Evolutionary conservation across 2,888 invertebrate genomes (phyloP).

Genomic region (Pocota personata): DNA sequence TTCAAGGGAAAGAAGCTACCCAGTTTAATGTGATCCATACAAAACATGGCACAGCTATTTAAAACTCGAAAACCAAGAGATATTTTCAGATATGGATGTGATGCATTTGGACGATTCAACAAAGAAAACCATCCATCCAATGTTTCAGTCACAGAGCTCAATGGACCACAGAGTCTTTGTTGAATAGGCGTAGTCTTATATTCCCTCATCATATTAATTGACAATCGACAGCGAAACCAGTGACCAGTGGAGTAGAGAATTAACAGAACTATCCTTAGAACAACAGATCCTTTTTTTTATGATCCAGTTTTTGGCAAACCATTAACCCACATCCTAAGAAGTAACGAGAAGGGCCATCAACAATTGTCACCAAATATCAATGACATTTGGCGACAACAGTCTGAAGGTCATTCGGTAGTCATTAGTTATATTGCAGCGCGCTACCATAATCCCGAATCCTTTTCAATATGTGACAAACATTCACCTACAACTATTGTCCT

Average conservation of each 20-base stretch:
- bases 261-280: background rate
- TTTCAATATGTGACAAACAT: conserved; percentile 39
- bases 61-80: no score
- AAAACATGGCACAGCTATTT: no score
- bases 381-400: conserved; percentile 34
- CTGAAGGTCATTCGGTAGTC: conserved; percentile 67
- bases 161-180: no score
- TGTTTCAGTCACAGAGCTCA: no score
- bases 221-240: background rate
- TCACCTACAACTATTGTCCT: conserved; percentile 34
- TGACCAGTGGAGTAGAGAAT: background rate
- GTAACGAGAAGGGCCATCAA: background rate
- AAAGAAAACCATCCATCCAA: no score
- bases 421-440: conserved; percentile 49
- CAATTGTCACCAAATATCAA: background rate
- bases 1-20: no score
- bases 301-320: background rate
- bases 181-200: background rate
- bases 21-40: no score
- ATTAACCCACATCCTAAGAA: conserved; percentile 21
- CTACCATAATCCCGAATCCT: conserved; percentile 30
- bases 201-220: background rate
- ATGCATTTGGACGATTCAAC: no score
- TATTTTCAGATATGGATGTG: no score
- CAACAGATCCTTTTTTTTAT: background rate